phyloP scores from a whole-genome alignment of 2,888 invertebrate species.

The Drosophila pseudotalamancana region DNA sequence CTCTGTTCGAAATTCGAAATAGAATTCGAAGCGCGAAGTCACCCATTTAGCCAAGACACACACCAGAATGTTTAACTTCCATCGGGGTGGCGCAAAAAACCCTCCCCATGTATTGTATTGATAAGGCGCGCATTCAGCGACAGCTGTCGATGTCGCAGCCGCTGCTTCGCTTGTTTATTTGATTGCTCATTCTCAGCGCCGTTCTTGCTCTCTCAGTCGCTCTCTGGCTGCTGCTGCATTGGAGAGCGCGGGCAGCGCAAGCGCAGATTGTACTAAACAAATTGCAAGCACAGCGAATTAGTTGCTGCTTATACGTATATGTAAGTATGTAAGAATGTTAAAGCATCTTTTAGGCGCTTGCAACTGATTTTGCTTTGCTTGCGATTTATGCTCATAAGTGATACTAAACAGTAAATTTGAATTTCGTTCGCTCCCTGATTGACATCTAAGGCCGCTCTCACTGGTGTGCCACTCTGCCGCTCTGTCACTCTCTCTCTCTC shows the following conservation, averaged over 20 bases:
- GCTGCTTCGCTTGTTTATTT: conserved; percentile 55
- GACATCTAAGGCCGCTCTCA: conserved; percentile 19
- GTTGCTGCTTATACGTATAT: not conserved
- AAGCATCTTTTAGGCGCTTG: conserved; percentile 44
- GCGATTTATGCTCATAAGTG: conserved; percentile 2
- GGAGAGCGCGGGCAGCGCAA: conserved; percentile 18
- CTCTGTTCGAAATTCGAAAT: not conserved
- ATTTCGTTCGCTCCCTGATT: not conserved
- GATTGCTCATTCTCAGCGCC: conserved; percentile 25
- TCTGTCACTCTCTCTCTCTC: conserved; percentile 12
- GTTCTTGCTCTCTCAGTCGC: conserved; percentile 4
- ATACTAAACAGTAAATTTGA: not conserved
- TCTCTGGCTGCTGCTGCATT: not conserved
- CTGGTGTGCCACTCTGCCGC: conserved; percentile 8
- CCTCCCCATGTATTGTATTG: conserved; percentile 52
- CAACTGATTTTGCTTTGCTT: not conserved
- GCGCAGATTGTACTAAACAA: conserved; percentile 29
- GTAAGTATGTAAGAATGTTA: conserved; percentile 1
- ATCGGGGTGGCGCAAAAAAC: conserved; percentile 58
- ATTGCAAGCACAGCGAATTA: conserved; percentile 16
- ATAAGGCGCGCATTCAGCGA: conserved; percentile 55
- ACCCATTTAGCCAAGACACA: conserved; percentile 38
- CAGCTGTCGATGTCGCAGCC: conserved; percentile 58
- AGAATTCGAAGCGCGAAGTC: not conserved
- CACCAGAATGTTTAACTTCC: conserved; percentile 24